Evolutionary conservation across 2,888 invertebrate species (phyloP), one percentile per base, ranked within the genome.

Genomic region (Agonopterix arenella): DNA sequence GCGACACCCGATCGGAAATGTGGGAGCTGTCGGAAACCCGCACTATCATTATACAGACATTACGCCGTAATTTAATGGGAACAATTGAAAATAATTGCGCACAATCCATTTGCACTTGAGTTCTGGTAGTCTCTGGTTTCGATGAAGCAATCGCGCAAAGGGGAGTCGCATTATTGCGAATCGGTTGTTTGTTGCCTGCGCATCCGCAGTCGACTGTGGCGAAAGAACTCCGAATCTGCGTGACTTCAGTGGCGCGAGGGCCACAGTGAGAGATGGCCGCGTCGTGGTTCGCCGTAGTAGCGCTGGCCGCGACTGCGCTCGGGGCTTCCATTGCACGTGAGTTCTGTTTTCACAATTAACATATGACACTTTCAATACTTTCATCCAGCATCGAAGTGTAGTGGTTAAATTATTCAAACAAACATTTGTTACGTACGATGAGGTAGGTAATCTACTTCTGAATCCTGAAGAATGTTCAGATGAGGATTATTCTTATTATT

Each of bases 311-410:
- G 48, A 80, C 83, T 40, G 84, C 76, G 40, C 76, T 89, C 52
- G 88, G 89, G 49, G 89, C 88, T 51, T 78, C 85, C 10, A 81
- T 89, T 56, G 70, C 79, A 66, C 82, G 88, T 88, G 64, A 88
- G 88, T 88, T 61, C 5, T 28, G 28, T 28, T 28, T 28, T 28
- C 28, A 28, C 28, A 28, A 28, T 28, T 28, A 28, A 28, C 28
- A 28, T 28, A 5, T 28, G 28, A 28, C 28, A 28, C 28, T 28
- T 28, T 28, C 28, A 28, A 28, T 18, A 18, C 18, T 18, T 18
- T 18, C 18, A 18, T 28, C 28, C 28, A 7, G 28, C 28, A 28
- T 28, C 5, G 28, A 28, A 28, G 28, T 5, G 28, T 28, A 7
- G 18, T 18, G 4, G 28, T 28, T 28, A 5, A 28, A 28, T 18